Evolutionary conservation across 2,888 invertebrate species (phyloP), one percentile per base, ranked within the genome.

Genomic region (Onchidella celtica): DNA sequence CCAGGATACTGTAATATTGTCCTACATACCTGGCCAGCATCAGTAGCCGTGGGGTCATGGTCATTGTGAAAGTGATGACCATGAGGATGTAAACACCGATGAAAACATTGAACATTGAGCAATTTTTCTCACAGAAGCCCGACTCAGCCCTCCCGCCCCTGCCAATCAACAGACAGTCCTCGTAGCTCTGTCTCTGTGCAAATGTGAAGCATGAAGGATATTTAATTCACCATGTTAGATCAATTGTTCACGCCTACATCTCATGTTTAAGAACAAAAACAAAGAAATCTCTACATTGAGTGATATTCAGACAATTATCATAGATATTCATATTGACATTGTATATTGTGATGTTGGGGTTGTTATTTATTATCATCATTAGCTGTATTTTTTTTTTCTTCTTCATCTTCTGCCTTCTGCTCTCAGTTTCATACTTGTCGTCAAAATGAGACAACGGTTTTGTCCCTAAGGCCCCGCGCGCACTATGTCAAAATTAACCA

Each of bases 1-100:
- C n/a, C n/a, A n/a, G n/a, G n/a, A n/a, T n/a, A n/a, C n/a, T n/a
- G n/a, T n/a, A n/a, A n/a, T n/a, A n/a, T n/a, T n/a, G n/a, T n/a
- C n/a, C n/a, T 17, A 65, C 65, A 27, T 29, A 65, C 65, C 65
- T 65, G 11, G 65, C 65, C 11, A 65, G n/a, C 65, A 65, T 65
- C 27, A 65, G 65, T 17, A 32, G 17, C 2, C 32, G 65, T 3
- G 65, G 65, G 17, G 65, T 65, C 27, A 65, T n/a, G 29, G 27
- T 65, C 2, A 27, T 2, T 27, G 32, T 11, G 17, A 27, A 17
- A 11, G 29, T 17, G 29, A 65, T 27, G 11, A 32, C 11, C 27
- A 65, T n/a, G 3, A 65, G 27, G 29, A 27, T 65, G 32, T 29
- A 65, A 3, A 65, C 17, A 3, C 17, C 29, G 29, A 65, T 65